These are phyloP conservation scores for Ellobius talpinus DNA, from an alignment of 2,113 vertebrate species.

Conservation along the genomic window DNA sequence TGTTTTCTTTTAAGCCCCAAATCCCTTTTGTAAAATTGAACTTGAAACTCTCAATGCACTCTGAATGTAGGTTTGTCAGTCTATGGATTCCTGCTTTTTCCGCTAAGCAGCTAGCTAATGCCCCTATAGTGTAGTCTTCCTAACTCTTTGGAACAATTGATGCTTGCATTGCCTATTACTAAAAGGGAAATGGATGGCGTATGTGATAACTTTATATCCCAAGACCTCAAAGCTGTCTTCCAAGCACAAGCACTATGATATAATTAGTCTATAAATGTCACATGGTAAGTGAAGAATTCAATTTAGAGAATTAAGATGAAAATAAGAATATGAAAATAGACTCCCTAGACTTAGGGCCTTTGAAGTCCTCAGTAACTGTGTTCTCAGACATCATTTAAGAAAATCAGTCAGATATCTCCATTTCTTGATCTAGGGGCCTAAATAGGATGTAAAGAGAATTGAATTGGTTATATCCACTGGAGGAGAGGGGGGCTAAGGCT, in stretches of 20 bases:
- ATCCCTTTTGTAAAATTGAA: slow-evolving; percentile 42
- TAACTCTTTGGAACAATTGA: slow-evolving; percentile 23
- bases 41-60: slow-evolving; percentile 15
- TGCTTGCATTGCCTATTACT: slow-evolving; percentile 48
- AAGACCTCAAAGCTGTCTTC: not conserved
- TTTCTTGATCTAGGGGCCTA: not conserved
- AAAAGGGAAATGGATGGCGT: slow-evolving; percentile 45
- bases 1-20: slow-evolving; percentile 57
- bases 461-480: not conserved
- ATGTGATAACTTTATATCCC: not conserved
- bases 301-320: not conserved
- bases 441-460: not conserved
- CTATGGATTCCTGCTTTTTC: not conserved
- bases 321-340: slow-evolving; percentile 4
- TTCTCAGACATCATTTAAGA: not conserved
- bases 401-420: not conserved
- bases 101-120: not conserved
- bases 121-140: slow-evolving; percentile 21
- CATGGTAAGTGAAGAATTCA: not conserved
- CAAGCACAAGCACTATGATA: not conserved
- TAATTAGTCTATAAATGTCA: not conserved
- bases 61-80: slow-evolving; percentile 21
- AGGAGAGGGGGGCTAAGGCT: not conserved
- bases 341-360: not conserved
- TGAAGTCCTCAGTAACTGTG: not conserved